Conservation (phyloP, 2,113 vertebrate species). For the Atherinomorus stipes region DNA sequence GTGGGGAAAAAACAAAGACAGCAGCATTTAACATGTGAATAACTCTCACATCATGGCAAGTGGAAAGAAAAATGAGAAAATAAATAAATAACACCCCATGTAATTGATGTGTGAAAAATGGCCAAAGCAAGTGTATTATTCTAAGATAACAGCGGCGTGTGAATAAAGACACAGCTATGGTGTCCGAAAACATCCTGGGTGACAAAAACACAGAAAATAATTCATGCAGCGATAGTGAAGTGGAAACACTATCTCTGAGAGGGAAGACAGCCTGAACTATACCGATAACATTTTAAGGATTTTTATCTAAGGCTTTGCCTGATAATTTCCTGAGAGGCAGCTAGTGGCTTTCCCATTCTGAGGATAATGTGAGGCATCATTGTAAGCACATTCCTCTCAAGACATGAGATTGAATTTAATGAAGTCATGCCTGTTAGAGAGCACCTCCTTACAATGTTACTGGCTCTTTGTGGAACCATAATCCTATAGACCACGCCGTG, state of each 20-base stretch:
- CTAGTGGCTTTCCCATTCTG: constrained; percentile 25
- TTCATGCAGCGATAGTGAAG: neutral
- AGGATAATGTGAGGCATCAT: constrained; percentile 45
- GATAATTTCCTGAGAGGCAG: constrained; percentile 32
- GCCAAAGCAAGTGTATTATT: neutral
- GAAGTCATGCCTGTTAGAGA: constrained; percentile 71
- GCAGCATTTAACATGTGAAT: constrained; percentile 36
- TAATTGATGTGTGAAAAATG: neutral
- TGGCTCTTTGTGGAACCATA: constrained; percentile 65
- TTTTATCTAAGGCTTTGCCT: constrained; percentile 24
- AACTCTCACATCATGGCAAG: constrained; percentile 33
- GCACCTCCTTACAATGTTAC: constrained; percentile 55
- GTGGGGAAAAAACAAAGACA: no score
- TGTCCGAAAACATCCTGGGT: constrained; percentile 10
- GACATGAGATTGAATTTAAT: constrained; percentile 70
- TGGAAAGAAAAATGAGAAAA: constrained; percentile 4
- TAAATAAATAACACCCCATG: neutral
- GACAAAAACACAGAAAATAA: neutral
- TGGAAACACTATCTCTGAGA: neutral
- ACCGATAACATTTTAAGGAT: constrained; percentile 1
- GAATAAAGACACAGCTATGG: neutral
- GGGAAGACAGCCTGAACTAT: neutral
- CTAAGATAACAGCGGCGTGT: neutral
- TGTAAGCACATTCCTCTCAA: constrained; percentile 49
- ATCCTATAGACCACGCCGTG: constrained; percentile 63